Conservation (phyloP, 2,113 vertebrate genomes). For the Falco punctatus region DNA sequence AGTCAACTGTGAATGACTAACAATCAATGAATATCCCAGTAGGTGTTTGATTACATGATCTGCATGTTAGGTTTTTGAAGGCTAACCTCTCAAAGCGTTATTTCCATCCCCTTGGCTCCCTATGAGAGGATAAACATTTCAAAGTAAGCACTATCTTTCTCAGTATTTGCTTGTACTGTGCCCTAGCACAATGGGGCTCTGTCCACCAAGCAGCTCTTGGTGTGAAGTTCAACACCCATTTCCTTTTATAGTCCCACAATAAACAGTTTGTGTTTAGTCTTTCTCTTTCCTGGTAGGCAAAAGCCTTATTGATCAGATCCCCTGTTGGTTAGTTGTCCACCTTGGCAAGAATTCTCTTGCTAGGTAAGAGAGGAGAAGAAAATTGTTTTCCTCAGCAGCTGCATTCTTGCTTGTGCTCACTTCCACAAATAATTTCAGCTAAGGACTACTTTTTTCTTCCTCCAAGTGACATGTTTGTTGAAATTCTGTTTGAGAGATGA, state of each 20-base stretch:
- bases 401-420: not conserved
- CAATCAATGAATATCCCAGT: not conserved
- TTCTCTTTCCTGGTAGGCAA: not conserved
- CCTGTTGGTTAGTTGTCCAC: not conserved
- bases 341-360: not conserved
- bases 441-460: not conserved
- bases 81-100: not conserved
- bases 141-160: not conserved
- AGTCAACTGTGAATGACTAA: conserved; percentile 17
- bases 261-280: not conserved
- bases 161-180: not conserved
- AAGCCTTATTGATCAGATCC: not conserved
- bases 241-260: not conserved
- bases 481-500: not conserved
- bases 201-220: not conserved
- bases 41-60: conserved; percentile 24
- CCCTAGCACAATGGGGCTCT: not conserved
- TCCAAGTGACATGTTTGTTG: not conserved
- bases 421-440: not conserved
- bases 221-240: not conserved
- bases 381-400: not conserved
- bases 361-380: not conserved
- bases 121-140: not conserved
- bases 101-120: not conserved
- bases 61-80: not conserved